Percentiles rank a stretch among this genome's conserved stretches.
Evolutionary conservation across 2,797 vertebrate species (phyloP).

Genomic region (Schizopygopsis pylzovi): DNA sequence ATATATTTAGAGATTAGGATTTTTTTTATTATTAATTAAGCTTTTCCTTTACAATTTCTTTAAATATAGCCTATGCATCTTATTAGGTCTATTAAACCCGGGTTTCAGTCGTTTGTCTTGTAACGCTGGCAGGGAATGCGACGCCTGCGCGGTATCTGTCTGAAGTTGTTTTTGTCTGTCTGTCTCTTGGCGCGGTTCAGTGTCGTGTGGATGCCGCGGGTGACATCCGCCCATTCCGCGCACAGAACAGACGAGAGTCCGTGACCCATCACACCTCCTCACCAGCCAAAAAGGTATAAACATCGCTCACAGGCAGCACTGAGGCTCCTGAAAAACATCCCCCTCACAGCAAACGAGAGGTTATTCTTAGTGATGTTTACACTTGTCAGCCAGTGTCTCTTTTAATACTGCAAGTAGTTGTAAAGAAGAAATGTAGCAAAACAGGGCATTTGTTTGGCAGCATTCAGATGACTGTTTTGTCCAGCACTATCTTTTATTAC

Average conservation of each 20-base stretch:
- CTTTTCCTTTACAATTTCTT: background rate
- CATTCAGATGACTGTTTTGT: background rate
- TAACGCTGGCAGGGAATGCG: slow-evolving; percentile 32
- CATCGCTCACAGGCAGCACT: slow-evolving; percentile 65
- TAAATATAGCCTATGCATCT: background rate
- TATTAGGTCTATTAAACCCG: background rate
- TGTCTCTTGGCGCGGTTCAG: slow-evolving; percentile 55
- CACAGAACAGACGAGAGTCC: slow-evolving; percentile 61
- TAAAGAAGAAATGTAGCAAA: background rate
- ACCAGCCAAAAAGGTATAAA: slow-evolving; percentile 69
- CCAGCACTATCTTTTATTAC: background rate
- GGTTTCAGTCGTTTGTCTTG: background rate
- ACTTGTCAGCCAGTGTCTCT: slow-evolving; percentile 1
- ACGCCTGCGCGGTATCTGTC: slow-evolving; percentile 17
- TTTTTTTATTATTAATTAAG: background rate
- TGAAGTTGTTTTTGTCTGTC: slow-evolving; percentile 26
- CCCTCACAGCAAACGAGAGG: slow-evolving; percentile 66
- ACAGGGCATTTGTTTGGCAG: background rate
- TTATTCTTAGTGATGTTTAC: slow-evolving; percentile 73
- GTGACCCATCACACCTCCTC: slow-evolving; percentile 65
- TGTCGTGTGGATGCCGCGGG: slow-evolving; percentile 58
- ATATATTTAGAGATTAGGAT: background rate
- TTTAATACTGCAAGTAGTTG: background rate
- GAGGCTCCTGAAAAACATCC: slow-evolving; percentile 69
- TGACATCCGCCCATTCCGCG: slow-evolving; percentile 62